phyloP scores from a whole-genome alignment of 2,113 vertebrate genomes.

The Megaleporinus macrocephalus region DNA sequence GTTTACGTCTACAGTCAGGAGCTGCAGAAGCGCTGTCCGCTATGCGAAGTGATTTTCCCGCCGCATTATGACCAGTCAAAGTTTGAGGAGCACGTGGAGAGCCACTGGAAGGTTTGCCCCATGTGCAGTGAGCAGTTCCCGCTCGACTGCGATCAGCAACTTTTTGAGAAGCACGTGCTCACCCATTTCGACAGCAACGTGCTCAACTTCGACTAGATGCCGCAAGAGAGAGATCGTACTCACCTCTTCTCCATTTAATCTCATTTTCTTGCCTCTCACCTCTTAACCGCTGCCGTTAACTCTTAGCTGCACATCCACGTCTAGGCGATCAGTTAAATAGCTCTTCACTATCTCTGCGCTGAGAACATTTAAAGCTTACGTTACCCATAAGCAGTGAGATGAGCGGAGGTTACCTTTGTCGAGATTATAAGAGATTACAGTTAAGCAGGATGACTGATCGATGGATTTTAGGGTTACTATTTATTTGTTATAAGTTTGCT shows the following conservation, averaged over 20 bases:
- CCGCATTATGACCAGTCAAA: conserved; percentile 97
- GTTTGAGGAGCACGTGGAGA: conserved; percentile 97
- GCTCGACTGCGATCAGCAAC: conserved; percentile 92
- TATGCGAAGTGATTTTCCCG: conserved; percentile 95
- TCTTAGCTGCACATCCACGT: conserved; percentile 65
- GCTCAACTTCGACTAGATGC: conserved; percentile 86
- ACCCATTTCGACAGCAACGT: conserved; percentile 92
- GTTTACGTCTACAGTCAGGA: conserved; percentile 57
- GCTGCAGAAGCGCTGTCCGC: conserved; percentile 93
- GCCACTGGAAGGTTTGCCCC: conserved; percentile 99
- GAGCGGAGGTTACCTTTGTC: conserved; percentile 18
- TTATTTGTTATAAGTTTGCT: conserved; percentile 41
- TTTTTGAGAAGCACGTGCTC: conserved; percentile 94
- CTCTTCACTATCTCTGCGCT: conserved; percentile 22
- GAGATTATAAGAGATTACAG: conserved; percentile 55
- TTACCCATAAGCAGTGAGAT: not conserved
- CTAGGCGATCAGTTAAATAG: conserved; percentile 56
- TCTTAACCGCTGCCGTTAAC: conserved; percentile 44
- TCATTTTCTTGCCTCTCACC: conserved; percentile 23
- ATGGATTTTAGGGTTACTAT: conserved; percentile 23
- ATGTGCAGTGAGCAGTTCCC: conserved; percentile 98
- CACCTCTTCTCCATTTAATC: not conserved
- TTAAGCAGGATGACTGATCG: not conserved
- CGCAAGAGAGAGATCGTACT: not conserved
- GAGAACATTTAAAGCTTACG: not conserved